These are phyloP conservation scores for Strix occidentalis DNA, from an alignment of 2,797 vertebrate species.

Conservation along the genomic window DNA sequence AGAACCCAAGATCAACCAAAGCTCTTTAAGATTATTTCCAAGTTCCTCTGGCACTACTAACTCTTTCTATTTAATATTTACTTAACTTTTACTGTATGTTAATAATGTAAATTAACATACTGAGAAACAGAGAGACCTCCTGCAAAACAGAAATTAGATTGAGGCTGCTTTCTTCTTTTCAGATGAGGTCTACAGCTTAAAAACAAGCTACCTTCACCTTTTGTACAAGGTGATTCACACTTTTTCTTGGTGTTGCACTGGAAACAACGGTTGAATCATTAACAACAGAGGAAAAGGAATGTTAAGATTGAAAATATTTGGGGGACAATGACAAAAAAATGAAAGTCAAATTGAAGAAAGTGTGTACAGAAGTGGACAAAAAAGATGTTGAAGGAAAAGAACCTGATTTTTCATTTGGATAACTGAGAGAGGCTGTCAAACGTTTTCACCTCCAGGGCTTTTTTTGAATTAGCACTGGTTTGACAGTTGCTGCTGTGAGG, in stretches of 20 bases:
- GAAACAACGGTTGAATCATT: background rate
- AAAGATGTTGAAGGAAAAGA: constrained; percentile 12
- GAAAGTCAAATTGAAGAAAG: background rate
- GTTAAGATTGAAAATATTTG: background rate
- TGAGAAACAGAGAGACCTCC: background rate
- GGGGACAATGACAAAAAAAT: background rate
- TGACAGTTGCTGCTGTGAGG: constrained; percentile 69
- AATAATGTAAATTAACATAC: background rate
- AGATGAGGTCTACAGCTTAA: background rate
- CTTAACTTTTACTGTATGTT: background rate
- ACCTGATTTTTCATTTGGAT: constrained; percentile 52
- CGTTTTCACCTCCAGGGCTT: constrained; percentile 48
- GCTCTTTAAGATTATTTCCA: background rate
- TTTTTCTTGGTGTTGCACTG: background rate
- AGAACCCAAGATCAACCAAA: background rate
- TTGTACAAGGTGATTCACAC: background rate
- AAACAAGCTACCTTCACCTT: background rate
- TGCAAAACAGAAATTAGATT: background rate
- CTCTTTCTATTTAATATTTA: background rate
- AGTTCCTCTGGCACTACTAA: background rate
- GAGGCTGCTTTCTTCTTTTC: background rate
- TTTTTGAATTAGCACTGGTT: constrained; percentile 65
- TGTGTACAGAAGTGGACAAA: background rate
- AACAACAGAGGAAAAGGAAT: background rate
- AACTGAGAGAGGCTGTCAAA: constrained; percentile 45